Conservation (phyloP, 2,113 vertebrate species). For the Echinops telfairi region DNA sequence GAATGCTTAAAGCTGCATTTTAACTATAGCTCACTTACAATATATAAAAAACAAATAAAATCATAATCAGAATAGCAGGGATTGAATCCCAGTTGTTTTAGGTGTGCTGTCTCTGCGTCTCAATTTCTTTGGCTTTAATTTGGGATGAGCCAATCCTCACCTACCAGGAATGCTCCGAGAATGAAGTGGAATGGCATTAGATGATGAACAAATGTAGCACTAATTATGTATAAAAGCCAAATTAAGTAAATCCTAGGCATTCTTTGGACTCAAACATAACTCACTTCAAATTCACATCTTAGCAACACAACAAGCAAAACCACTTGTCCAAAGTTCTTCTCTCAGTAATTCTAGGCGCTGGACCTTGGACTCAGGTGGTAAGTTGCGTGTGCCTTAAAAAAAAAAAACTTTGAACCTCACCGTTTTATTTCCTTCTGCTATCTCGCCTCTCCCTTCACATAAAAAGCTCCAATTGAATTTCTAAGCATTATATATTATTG, state of each 20-base stretch:
- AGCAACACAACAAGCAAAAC: background rate
- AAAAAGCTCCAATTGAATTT: conserved; percentile 23
- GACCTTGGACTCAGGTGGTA: background rate
- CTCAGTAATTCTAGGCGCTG: background rate
- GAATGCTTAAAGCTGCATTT: conserved; percentile 19
- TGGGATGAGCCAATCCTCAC: background rate
- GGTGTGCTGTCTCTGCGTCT: background rate
- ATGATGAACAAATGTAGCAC: background rate
- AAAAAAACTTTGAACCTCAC: background rate
- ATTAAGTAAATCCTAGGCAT: background rate
- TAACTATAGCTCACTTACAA: background rate
- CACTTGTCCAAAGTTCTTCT: background rate
- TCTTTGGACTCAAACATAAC: background rate
- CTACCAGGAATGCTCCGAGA: background rate
- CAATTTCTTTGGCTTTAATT: conserved; percentile 34
- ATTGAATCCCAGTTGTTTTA: background rate
- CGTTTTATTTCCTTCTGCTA: background rate
- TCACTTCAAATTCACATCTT: conserved; percentile 37
- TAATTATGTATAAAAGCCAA: background rate
- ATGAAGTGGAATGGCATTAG: too few species aligned
- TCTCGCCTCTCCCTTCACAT: background rate
- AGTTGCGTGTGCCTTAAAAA: background rate
- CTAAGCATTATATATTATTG: background rate
- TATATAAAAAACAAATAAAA: background rate
- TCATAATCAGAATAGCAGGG: background rate